Evolutionary conservation across 2,888 invertebrate genomes (phyloP).

Genomic region (Metallyticus violacea): DNA sequence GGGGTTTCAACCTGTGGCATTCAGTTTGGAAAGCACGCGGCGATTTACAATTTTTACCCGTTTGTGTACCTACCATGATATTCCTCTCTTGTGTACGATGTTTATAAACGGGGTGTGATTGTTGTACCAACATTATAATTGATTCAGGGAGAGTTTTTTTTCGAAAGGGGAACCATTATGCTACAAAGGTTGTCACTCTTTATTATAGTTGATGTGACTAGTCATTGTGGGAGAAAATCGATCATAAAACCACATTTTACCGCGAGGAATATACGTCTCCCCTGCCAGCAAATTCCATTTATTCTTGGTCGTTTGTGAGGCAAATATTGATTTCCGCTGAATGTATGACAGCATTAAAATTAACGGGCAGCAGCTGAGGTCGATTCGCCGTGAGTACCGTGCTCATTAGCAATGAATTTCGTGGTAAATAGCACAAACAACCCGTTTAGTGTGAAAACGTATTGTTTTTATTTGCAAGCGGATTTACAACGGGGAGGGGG

Average conservation of each 20-base stretch:
- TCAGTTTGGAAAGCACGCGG: background rate
- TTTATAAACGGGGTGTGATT: background rate
- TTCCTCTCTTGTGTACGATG: background rate
- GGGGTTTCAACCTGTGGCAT: background rate
- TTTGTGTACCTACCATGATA: background rate
- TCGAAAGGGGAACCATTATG: background rate
- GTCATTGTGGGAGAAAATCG: conserved; percentile 9
- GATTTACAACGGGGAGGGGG: background rate
- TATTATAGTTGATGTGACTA: conserved; percentile 23
- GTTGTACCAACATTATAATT: background rate
- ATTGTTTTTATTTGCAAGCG: background rate
- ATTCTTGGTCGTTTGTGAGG: background rate
- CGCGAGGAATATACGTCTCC: background rate
- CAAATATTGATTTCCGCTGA: background rate
- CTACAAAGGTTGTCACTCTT: conserved; percentile 16
- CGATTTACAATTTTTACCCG: background rate
- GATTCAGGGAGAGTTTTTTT: background rate
- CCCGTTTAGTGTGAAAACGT: background rate
- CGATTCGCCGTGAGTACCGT: background rate
- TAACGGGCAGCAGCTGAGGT: background rate
- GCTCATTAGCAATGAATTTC: background rate
- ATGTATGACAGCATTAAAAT: background rate
- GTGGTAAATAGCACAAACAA: background rate
- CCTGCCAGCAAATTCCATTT: background rate
- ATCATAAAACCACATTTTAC: background rate